Evolutionary conservation across 2,797 vertebrate genomes (phyloP).

Genomic region (Lates japonicus): DNA sequence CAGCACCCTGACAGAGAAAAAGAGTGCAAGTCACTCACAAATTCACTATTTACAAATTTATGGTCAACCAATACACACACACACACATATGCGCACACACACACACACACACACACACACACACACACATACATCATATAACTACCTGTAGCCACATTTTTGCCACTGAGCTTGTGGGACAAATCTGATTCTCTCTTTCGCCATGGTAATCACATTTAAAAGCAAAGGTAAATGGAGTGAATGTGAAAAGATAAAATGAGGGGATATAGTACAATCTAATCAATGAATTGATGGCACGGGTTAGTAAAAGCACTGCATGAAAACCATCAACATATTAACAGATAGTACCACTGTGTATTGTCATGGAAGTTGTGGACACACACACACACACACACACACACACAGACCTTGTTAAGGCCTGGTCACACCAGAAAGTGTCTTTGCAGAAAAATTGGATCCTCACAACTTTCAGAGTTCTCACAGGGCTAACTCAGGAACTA

Average conservation of each 20-base stretch:
- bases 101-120: not conserved
- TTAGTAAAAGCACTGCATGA: not conserved
- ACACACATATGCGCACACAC: slow-evolving; percentile 30
- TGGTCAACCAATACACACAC: slow-evolving; percentile 11
- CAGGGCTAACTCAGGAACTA: not conserved
- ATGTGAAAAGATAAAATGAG: not conserved
- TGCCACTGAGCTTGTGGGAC: not conserved
- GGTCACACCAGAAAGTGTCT: not conserved
- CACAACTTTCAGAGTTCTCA: not conserved
- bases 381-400: not conserved
- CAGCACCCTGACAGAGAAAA: slow-evolving; percentile 34
- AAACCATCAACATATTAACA: not conserved
- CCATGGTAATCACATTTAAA: not conserved
- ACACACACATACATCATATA: not conserved
- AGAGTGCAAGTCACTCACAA: slow-evolving; percentile 44
- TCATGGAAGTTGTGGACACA: not conserved
- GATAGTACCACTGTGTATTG: not conserved
- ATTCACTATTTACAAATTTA: slow-evolving; percentile 30
- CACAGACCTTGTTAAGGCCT: not conserved
- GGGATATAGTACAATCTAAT: not conserved
- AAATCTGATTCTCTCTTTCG: not conserved
- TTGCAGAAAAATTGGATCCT: not conserved
- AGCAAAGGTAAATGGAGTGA: not conserved
- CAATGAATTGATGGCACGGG: not conserved
- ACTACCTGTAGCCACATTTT: not conserved